Evolutionary conservation across 2,888 invertebrate genomes (phyloP), one percentile per base, ranked within the genome.

Genomic region (Pterostichus niger): DNA sequence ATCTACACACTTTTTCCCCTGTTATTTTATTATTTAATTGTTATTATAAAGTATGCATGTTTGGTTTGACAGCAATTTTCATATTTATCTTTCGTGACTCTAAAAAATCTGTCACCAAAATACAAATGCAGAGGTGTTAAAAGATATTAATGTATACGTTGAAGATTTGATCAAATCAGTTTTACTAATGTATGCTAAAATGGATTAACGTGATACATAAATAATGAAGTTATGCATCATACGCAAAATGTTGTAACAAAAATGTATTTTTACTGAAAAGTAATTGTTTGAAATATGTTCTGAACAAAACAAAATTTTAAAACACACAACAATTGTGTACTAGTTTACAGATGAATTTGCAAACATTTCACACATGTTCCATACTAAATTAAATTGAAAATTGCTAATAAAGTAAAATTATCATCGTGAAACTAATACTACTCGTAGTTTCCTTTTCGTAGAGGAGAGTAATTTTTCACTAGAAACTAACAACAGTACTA

Each of bases 31-130:
- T 64, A 64, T 35, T 40, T 64, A 64, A 35, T 59, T 59, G 31
- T 40, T 40, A 64, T 64, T 64, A 64, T 64, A 64, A 64, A 33
- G n/a, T 64, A 64, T 64, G 64, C 64, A 13, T 64, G 64, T 64
- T 64, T 40, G 33, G 33, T 11, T 64, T 64, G 35, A 35, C 6
- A 64, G 13, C 31, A 33, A 64, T 64, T 64, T 64, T 35, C 13
- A 64, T 31, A 13, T 7, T 64, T 64, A 64, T 64, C 64, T 64
- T 64, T 64, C 64, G 64, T 64, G 64, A 64, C 64, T 13, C 33
- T 35, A 64, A 64, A 64, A 64, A 64, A 64, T 64, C 64, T 64
- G 11, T 64, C 13, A 31, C 33, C 13, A 64, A 64, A 40, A 64
- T 64, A 64, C 35, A 64, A 64, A 64, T 64, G 24, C 59, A 35